A percentile compares a stretch with the other conserved stretches of the same genome.
These are phyloP conservation scores for Platycheirus rosarum DNA, from an alignment of 2,888 invertebrate species.

Conservation along the genomic window DNA sequence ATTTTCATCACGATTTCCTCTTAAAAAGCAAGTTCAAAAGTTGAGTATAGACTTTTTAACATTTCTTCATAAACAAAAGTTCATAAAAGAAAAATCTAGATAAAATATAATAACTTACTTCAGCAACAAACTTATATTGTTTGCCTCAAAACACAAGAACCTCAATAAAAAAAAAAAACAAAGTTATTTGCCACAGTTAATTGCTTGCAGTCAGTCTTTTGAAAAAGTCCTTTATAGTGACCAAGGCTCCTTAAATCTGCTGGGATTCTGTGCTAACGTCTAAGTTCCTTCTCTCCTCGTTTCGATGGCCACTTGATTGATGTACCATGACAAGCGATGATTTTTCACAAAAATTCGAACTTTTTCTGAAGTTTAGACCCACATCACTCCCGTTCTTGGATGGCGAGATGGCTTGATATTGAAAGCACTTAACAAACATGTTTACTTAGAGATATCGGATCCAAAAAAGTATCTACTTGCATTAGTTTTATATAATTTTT, in stretches of 20 bases:
- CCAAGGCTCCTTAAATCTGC: conserved; percentile 52
- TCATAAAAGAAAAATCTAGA: conserved; percentile 15
- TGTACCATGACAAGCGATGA: conserved; percentile 65
- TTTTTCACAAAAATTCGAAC: conserved; percentile 49
- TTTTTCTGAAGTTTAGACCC: conserved; percentile 30
- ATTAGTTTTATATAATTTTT: conserved; percentile 25
- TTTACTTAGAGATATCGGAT: conserved; percentile 66
- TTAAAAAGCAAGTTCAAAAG: neutral
- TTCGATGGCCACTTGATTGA: conserved; percentile 52
- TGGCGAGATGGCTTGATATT: conserved; percentile 34
- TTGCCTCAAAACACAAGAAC: neutral
- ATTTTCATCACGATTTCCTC: too few relatives aligned
- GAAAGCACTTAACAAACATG: conserved; percentile 72
- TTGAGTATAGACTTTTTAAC: neutral
- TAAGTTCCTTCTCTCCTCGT: conserved; percentile 6
- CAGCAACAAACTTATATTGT: conserved; percentile 11
- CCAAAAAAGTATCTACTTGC: conserved; percentile 57
- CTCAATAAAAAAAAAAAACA: neutral
- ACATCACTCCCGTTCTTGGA: neutral
- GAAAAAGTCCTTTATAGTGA: conserved; percentile 20
- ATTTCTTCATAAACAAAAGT: conserved; percentile 3
- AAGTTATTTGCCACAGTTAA: conserved; percentile 40
- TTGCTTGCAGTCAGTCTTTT: conserved; percentile 49
- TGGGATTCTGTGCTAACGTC: conserved; percentile 22
- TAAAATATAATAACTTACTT: conserved; percentile 2